These are phyloP conservation scores for Smutsia gigantea DNA, from an alignment of 2,797 vertebrate genomes.

Conservation along the genomic window DNA sequence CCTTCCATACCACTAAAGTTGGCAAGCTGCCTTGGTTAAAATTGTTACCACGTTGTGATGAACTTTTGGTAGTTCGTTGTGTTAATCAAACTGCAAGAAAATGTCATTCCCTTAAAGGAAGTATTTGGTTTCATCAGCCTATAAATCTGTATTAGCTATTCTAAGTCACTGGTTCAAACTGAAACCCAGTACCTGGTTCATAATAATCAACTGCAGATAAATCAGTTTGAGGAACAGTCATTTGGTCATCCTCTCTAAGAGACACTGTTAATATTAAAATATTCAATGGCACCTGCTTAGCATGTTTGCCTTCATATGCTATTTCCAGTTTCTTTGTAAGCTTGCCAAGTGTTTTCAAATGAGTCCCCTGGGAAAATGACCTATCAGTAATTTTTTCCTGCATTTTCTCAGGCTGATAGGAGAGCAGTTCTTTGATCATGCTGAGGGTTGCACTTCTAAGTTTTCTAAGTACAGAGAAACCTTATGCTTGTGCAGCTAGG, in stretches of 20 bases:
- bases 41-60: conserved; percentile 54
- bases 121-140: conserved; percentile 54
- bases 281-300: conserved; percentile 69
- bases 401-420: conserved; percentile 80
- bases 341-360: conserved; percentile 74
- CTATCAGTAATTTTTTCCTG: conserved; percentile 56
- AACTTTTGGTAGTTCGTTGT: background rate
- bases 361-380: conserved; percentile 74
- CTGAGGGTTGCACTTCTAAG: conserved; percentile 22
- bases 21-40: conserved; percentile 61
- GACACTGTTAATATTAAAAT: conserved; percentile 61
- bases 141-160: conserved; percentile 54
- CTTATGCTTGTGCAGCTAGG: conserved; percentile 71
- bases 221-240: background rate
- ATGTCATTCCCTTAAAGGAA: conserved; percentile 53
- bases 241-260: conserved; percentile 56
- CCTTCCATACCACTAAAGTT: conserved; percentile 3
- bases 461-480: conserved; percentile 65
- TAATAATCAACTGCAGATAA: conserved; percentile 55
- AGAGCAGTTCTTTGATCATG: conserved; percentile 69
- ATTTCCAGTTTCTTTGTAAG: conserved; percentile 78
- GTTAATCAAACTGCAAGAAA: conserved; percentile 58
- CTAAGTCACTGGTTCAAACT: conserved; percentile 52
- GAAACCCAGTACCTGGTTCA: conserved; percentile 46
- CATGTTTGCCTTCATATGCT: conserved; percentile 64